A percentile compares a stretch with the other conserved stretches of the same genome.
Conservation (phyloP, 2,113 vertebrate species). For the Mandrillus leucophaeus region DNA sequence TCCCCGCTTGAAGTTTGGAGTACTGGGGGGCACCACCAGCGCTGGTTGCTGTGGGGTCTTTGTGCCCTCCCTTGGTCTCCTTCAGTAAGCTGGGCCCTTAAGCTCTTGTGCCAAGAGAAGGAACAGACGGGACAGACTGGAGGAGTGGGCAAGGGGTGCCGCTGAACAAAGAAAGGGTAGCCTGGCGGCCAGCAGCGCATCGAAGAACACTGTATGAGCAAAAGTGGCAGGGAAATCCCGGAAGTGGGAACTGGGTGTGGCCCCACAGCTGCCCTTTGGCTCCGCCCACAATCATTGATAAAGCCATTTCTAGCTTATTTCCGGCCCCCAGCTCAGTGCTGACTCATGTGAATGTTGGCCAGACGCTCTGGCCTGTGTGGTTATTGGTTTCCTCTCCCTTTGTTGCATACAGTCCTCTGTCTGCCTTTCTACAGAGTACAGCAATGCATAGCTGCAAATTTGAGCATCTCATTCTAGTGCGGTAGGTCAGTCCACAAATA, state of each 20-base stretch:
- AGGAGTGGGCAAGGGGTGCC: not conserved
- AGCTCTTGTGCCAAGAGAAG: not conserved
- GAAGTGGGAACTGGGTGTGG: not conserved
- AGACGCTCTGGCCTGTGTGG: not conserved
- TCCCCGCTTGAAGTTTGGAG: not conserved
- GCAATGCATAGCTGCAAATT: fast-evolving
- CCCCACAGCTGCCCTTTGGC: not conserved
- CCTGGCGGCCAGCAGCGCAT: fast-evolving
- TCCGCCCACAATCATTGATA: not conserved
- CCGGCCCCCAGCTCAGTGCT: not conserved
- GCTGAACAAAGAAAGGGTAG: not conserved
- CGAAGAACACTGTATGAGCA: fast-evolving
- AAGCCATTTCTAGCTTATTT: not conserved
- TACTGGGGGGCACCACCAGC: no score
- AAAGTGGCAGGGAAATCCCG: not conserved
- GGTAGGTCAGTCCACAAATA: fast-evolving
- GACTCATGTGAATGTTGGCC: not conserved
- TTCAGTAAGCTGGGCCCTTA: not conserved
- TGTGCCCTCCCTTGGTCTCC: no score
- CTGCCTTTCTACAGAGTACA: not conserved
- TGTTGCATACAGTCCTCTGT: not conserved
- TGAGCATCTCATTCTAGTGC: not conserved
- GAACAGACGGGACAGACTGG: no score
- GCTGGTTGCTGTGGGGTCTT: not conserved
- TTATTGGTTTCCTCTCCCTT: not conserved